Conservation (phyloP, 2,113 vertebrate genomes). For the Pachypanchax playfairii region DNA sequence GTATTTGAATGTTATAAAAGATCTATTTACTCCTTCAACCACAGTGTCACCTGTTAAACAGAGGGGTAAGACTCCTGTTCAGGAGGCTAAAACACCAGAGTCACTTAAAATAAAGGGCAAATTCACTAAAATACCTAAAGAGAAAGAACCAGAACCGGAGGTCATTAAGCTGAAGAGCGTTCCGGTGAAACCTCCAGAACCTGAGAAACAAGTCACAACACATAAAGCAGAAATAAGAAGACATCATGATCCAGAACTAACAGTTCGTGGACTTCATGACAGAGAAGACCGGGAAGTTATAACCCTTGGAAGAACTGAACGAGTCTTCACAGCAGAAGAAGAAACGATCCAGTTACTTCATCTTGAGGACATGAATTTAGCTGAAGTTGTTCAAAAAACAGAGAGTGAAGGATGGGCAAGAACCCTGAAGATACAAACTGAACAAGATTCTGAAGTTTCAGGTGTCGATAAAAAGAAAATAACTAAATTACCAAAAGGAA, state of each 20-base stretch:
- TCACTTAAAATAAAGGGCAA: constrained; percentile 67
- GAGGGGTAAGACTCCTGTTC: constrained; percentile 73
- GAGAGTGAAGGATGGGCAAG: constrained; percentile 43
- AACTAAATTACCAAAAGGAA: constrained; percentile 44
- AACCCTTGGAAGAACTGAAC: constrained; percentile 47
- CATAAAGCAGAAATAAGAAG: constrained; percentile 42
- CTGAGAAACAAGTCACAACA: constrained; percentile 58
- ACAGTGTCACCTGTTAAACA: constrained; percentile 73
- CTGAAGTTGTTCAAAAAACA: constrained; percentile 19
- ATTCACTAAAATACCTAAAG: constrained; percentile 60
- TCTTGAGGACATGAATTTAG: constrained; percentile 33
- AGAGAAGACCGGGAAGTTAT: constrained; percentile 59
- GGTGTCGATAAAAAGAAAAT: constrained; percentile 58
- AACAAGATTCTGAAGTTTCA: constrained; percentile 36
- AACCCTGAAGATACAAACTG: constrained; percentile 44
- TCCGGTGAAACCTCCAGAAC: constrained; percentile 58
- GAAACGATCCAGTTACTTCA: constrained; percentile 24
- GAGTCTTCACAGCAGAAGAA: constrained; percentile 46
- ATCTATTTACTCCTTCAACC: constrained; percentile 50
- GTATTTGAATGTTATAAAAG: constrained; percentile 77
- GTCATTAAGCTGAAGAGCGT: constrained; percentile 69
- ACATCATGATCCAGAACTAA: constrained; percentile 45
- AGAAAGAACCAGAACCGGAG: constrained; percentile 63
- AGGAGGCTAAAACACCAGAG: constrained; percentile 72
- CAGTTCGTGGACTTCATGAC: constrained; percentile 46